Percentiles rank a stretch among this genome's conserved stretches.
Conservation (phyloP, 64 coral and sea anemone genomes). For the Platygyra sinensis region DNA sequence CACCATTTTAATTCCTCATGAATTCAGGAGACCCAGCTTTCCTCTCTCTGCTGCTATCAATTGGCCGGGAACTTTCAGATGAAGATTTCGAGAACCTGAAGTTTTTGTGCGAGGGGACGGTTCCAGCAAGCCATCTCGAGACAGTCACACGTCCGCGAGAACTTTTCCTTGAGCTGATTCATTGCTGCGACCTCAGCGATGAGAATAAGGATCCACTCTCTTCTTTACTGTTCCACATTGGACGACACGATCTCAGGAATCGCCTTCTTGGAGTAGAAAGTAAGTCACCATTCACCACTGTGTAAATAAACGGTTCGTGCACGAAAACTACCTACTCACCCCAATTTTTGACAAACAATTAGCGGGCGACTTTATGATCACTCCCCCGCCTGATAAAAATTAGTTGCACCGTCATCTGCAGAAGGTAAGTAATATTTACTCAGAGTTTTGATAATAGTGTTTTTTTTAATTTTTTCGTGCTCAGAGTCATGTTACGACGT, state of each 20-base stretch:
- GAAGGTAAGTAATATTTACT: too few species aligned
- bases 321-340: not conserved
- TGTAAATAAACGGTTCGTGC: not conserved
- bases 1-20: constrained; percentile 27
- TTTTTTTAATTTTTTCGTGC: too few species aligned
- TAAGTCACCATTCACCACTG: not conserved
- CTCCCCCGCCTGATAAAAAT: too few species aligned
- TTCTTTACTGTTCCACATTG: constrained; percentile 77
- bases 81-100: constrained; percentile 91
- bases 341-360: too few species aligned
- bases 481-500: too few species aligned
- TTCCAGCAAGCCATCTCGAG: constrained; percentile 78
- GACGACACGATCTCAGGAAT: constrained; percentile 83
- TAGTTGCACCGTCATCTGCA: too few species aligned
- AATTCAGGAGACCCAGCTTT: constrained; percentile 74
- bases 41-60: constrained; percentile 61
- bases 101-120: constrained; percentile 74
- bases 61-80: constrained; percentile 65
- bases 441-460: too few species aligned
- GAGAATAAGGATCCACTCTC: constrained; percentile 62
- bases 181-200: constrained; percentile 55
- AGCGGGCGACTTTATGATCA: too few species aligned
- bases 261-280: constrained; percentile 81
- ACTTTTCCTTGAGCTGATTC: constrained; percentile 78
- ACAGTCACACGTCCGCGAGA: constrained; percentile 55